Base-by-base conservation (phyloP, 2,113 vertebrate genomes). In the Centropus bengalensis region DNA sequence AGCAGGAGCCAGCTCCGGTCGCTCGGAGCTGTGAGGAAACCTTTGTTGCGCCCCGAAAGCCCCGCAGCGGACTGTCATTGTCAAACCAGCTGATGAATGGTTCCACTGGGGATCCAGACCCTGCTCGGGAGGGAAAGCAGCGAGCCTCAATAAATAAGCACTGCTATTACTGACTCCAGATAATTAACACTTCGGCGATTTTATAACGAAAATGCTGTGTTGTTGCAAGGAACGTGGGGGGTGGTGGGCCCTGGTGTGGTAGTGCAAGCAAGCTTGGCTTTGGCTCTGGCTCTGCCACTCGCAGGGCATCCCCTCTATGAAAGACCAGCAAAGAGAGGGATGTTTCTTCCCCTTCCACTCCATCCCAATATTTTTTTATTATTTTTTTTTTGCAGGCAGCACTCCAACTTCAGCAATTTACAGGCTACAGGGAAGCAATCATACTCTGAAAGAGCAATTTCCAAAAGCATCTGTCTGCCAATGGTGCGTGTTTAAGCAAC, bases 1-100 rank as follows among this genome's bases (percentile, higher is more conserved):
- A 96, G 92, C 44, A 10, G 91, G 89, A 95, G 96, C 95, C 97
- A 96, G 96, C 97, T 85, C 86, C 28, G 69, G 86, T 71, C 19
- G 68, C 96, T 95, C 28, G 40, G 93, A 93, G 96, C 97, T 94
- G 93, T 54, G 97, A 96, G 96, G 97, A 94, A 86, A 96, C 92
- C 96, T 96, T 94, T 97, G 96, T 94, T 94, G 96, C 79, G 95
- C 97, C 85, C 93, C 68, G 92, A 93, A 96, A 97, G 96, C 19
- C 89, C 92, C 38, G 70, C 96, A 95, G 97, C 64, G 28, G 80
- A 75, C 94, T 94, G 90, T 75, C 94, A 90, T 94, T 88, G 96
- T 96, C 94, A 95, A 78, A 78, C 88, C 59, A 24, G 22, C 36
- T 58, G 90, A 86, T 92, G 97, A 94, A 97, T 95, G 94, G 89